Evolutionary conservation across 2,888 invertebrate species (phyloP), one percentile per base, ranked within the genome.

Genomic region (Pandemis heparana): DNA sequence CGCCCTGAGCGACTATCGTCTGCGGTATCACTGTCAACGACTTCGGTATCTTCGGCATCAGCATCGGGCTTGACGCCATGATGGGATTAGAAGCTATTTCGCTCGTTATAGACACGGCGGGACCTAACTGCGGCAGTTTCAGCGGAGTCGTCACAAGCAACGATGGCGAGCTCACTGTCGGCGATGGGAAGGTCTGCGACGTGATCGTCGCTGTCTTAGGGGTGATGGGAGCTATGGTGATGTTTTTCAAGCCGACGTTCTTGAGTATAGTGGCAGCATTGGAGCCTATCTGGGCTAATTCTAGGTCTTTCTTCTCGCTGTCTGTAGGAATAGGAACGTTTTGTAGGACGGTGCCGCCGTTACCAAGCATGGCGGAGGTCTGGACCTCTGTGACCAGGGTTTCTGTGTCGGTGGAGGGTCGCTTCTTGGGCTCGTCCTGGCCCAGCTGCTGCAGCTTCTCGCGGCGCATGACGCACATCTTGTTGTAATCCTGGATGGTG

Each of bases 21-120:
- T 18, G 66, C 8, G 84, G 51, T 48, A 84, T 97, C 70, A 97
- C 97, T 0, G 97, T 97, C 79, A 97, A 87, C 1, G 97, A 97
- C 87, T 96, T 97, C 41, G 97, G 97, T 85, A 97, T 97, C 89
- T 97, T 97, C 65, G 97, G 97, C 93, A 97, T 92, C 70, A 96
- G 90, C 85, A 91, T 84, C 71, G 88, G 87, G 32, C 83, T 85
- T 0, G 89, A 80, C 4, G 83, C 79, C 79, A 93, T 85, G 4
- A 88, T 69, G 0, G 88, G 84, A 56, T 78, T 82, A 0, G 87
- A 83, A 0, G 86, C 81, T 2, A 86, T 77, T 66, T 92, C 93
- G 48, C 87, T 88, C 0, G 90, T 88, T 7, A 92, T 89, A 0
- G 92, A 87, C 39, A 91, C 89, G 0, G 90, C 84, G 0, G 92